These are phyloP conservation scores for Dromius quadrimaculatus DNA, from an alignment of 2,888 invertebrate species.

Conservation along the genomic window DNA sequence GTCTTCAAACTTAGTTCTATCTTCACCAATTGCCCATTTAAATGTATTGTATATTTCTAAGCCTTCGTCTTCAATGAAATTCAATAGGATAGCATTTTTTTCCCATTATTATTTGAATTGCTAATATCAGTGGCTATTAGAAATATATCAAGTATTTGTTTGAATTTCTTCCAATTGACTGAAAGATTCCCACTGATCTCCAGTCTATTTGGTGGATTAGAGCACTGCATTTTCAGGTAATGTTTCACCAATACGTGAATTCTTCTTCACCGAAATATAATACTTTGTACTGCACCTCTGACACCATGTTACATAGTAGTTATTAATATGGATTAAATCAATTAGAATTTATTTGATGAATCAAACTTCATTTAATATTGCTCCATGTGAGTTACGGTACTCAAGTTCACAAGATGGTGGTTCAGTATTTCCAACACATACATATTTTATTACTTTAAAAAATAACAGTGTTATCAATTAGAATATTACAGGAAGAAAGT, in stretches of 20 bases:
- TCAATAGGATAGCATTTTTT: neutral
- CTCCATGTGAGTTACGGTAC: too few relatives aligned
- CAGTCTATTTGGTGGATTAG: slow-evolving; percentile 7
- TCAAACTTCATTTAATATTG: too few relatives aligned
- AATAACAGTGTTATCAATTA: too few relatives aligned
- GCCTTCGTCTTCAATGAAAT: slow-evolving; percentile 3
- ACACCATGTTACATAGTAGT: slow-evolving; percentile 1
- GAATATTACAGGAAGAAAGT: too few relatives aligned
- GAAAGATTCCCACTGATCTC: neutral
- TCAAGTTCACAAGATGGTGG: too few relatives aligned
- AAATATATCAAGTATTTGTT: neutral
- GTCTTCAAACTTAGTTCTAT: neutral
- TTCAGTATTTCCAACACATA: too few relatives aligned
- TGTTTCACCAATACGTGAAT: neutral
- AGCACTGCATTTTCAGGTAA: neutral
- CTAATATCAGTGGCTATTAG: neutral
- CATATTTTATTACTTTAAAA: too few relatives aligned
- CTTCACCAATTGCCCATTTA: neutral
- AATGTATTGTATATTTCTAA: slow-evolving; percentile 11
- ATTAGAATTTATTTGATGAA: too few relatives aligned
- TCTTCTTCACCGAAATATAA: neutral
- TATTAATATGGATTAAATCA: slow-evolving; percentile 3
- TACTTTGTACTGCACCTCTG: neutral
- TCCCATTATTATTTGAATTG: neutral
- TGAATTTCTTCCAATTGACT: slow-evolving; percentile 5